Conservation (phyloP, 2,888 invertebrate genomes). For the Chymomyza amoena region DNA sequence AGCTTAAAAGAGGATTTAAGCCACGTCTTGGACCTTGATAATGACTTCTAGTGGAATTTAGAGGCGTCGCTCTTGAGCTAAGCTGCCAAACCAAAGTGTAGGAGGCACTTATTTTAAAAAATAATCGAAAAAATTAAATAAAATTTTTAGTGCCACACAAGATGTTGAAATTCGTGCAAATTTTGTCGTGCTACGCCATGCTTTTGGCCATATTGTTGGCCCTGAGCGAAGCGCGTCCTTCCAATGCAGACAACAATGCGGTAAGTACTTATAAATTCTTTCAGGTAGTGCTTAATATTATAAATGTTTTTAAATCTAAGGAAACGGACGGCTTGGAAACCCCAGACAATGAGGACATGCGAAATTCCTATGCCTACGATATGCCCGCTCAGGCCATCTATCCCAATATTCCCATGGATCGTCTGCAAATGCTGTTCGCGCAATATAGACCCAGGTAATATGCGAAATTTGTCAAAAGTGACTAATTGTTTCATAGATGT, state of each 20-base stretch:
- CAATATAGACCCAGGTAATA: conserved; percentile 73
- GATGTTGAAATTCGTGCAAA: conserved; percentile 66
- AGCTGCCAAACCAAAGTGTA: neutral
- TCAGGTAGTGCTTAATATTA: neutral
- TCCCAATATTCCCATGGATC: conserved; percentile 73
- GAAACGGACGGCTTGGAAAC: conserved; percentile 58
- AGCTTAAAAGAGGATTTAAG: neutral
- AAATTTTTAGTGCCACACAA: conserved; percentile 11
- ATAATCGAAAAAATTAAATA: neutral
- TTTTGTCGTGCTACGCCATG: conserved; percentile 54
- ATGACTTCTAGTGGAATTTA: neutral
- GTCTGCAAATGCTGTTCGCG: conserved; percentile 73
- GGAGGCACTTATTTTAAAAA: neutral
- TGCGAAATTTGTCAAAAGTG: no score
- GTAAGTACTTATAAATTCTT: conserved; percentile 43
- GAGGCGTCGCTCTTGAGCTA: no score
- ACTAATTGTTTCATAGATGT: no score
- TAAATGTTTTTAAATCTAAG: conserved; percentile 28
- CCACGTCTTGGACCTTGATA: neutral
- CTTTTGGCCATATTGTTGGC: conserved; percentile 46
- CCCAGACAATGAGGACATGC: conserved; percentile 64
- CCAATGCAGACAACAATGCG: conserved; percentile 54
- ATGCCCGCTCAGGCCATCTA: conserved; percentile 69
- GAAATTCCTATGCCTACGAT: conserved; percentile 67
- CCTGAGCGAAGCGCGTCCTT: conserved; percentile 62